Evolutionary conservation across 2,113 vertebrate species (phyloP), one percentile per base, ranked within the genome.

Genomic region (Ageneiosus marmoratus): DNA sequence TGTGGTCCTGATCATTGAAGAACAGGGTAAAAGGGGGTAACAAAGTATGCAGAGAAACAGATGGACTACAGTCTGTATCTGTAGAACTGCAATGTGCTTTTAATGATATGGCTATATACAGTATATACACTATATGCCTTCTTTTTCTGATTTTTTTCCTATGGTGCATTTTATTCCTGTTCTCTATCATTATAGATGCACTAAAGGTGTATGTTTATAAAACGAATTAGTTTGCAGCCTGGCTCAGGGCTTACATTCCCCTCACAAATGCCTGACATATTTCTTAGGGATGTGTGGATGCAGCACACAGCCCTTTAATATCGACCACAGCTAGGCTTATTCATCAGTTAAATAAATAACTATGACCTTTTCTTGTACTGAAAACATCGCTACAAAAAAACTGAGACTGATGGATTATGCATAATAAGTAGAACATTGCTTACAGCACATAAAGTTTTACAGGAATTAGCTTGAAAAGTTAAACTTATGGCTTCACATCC

Each of bases 341-440:
- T 79, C 55, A 79, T 79, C 77, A 79, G 55, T 46, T 46, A 62
- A 63, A 79, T 79, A 79, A 79, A 79, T 62, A 62, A 79, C 77
- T 79, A 60, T 79, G 77, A 79, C 77, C 77, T 79, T 79, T 79
- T 79, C 37, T 62, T 79, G 77, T 46, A 79, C 77, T 7, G 37
- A 60, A 79, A 79, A 79, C 56, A 79, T 27, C n/a, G n/a, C 56
- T 62, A 48, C 41, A 60, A 10, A 46, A 78, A 77, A 79, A 48
- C 22, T 32, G 56, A 34, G 32, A 76, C 73, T 76, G 73, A 76
- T 76, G 73, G 73, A 76, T 76, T 55, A 55, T 55, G 50, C 73
- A 76, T 76, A 55, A 55, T 55, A 76, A 76, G 73, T 76, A 55
- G 73, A 76, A 55, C 73, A 55, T 55, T 76, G 73, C 50, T 53